Evolutionary conservation across 1,140 invertebrate genomes (phyloP), one percentile per base, ranked within the genome.

Genomic region (Ditylenchus dipsaci): DNA sequence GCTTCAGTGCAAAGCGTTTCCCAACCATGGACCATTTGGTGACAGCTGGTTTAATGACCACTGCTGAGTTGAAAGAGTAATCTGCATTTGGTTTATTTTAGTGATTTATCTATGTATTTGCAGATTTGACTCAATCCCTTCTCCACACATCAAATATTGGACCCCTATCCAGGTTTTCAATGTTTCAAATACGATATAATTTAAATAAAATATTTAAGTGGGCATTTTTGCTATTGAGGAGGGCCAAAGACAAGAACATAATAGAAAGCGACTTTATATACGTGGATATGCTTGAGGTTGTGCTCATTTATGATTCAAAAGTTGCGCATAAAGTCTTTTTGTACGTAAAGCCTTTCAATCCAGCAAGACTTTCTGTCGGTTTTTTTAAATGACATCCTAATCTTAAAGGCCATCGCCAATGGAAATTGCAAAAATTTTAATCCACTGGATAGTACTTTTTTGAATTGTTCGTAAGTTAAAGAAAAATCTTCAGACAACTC

Each of bases 21-120:
- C 79, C 79, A 11, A 83, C 80, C n/a, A 70, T 81, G 69, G 74
- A 81, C 45, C 81, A 83, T 65, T 58, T 81, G 19, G 79, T 82
- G 19, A 81, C 73, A 7, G 78, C 81, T 71, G 76, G 76, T 23
- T 62, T 81, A 21, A 82, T 81, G 81, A 83, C 81, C 0, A 61
- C 78, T 60, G 65, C 65, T 33, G 79, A 81, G 47, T 27, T 82
- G 47, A 64, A 69, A 13, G 71, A 83, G 49, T 53, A 53, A 3
- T 21, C 15, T 53, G 23, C 3, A 3, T 53, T 53, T 53, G 8
- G 15, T 53, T 53, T 53, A 21, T 26, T 53, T 8, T 53, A 53
- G 3, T 19, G 15, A 17, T 21, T 17, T 53, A 38, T 11, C 3
- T 11, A 38, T n/a, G n/a, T n/a, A 38, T 17, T 53, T 26, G 3